Conservation (phyloP, 2,113 vertebrate genomes). For the Arothron firmamentum region DNA sequence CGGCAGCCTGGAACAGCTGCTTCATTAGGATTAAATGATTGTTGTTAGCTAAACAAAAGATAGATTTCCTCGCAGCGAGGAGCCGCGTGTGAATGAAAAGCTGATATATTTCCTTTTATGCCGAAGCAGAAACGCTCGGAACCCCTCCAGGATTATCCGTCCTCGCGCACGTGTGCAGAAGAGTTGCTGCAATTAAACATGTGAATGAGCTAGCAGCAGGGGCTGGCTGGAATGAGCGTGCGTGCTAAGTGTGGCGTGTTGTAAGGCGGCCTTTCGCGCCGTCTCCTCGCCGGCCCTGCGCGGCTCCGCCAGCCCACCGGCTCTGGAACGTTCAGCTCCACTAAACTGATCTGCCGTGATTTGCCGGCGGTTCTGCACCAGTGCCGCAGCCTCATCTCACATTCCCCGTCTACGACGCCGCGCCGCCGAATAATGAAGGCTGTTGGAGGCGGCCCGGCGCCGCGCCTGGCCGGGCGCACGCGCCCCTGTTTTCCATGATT, state of each 20-base stretch:
- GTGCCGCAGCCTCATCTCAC: conserved; percentile 71
- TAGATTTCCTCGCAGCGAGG: conserved; percentile 15
- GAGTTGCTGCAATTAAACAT: conserved; percentile 2
- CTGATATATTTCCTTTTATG: neutral
- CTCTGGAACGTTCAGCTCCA: conserved; percentile 68
- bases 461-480: conserved; percentile 7
- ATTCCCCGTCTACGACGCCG: conserved; percentile 65
- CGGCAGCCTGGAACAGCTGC: conserved; percentile 15
- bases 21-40: conserved; percentile 38
- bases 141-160: conserved; percentile 1
- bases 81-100: conserved; percentile 15
- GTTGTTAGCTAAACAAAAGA: conserved; percentile 41
- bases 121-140: neutral
- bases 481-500: conserved; percentile 65
- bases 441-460: conserved; percentile 52
- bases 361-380: conserved; percentile 73
- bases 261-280: conserved; percentile 5
- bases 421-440: conserved; percentile 73
- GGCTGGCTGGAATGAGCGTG: neutral
- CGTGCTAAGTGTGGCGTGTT: conserved; percentile 14
- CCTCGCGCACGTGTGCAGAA: neutral
- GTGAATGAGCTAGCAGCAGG: neutral
- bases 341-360: conserved; percentile 76
- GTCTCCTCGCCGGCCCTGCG: conserved; percentile 47
- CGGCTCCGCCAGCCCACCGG: conserved; percentile 59